Base-by-base conservation (phyloP, 2,888 invertebrate genomes). In the Stegophylla sp. region DNA sequence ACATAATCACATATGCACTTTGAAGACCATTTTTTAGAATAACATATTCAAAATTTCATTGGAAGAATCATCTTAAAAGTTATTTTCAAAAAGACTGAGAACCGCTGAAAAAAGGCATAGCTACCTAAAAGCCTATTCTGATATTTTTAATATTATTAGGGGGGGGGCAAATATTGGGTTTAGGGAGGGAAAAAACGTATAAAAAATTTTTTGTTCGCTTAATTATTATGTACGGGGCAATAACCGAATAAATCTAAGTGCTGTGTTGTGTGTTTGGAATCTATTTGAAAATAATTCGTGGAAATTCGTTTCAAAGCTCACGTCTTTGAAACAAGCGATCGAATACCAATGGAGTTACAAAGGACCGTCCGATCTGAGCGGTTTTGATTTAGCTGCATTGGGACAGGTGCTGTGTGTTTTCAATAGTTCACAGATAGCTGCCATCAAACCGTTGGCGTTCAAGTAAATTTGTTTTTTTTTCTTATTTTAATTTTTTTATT, bases 361-460 rank as follows among this genome's bases (percentile, higher is more conserved):
- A 85, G 86, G 86, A 43, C 89, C 90, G 0, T 87, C 89, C 82
- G 89, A 89, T 82, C 89, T 89, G 83, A 89, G 90, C 0, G 88
- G 87, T 83, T 90, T 89, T 82, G 90, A 91, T 85, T 85, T 90
- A 73, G 86, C 85, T 56, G 88, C 89, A 0, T 84, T 91, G 75
- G 86, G 88, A 48, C 89, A 90, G 84, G 89, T 90, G 82, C 83
- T 90, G 2, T 91, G 91, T 84, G 88, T 88, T n/a, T 89, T 89
- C 77, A 89, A 90, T 83, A 85, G 85, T 41, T 87, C 87, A 28
- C 88, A 89, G 82, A 89, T 90, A 67, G 86, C 86, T 45, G 86
- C 87, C 74, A 90, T 90, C 77, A 89, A 89, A 83, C 88, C 90
- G 0, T 86, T 87, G 64, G 88, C 89, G 0, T 90, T 89, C 82